phyloP scores from a whole-genome alignment of 1,140 invertebrate species.

The Cataglyphis hispanica region DNA sequence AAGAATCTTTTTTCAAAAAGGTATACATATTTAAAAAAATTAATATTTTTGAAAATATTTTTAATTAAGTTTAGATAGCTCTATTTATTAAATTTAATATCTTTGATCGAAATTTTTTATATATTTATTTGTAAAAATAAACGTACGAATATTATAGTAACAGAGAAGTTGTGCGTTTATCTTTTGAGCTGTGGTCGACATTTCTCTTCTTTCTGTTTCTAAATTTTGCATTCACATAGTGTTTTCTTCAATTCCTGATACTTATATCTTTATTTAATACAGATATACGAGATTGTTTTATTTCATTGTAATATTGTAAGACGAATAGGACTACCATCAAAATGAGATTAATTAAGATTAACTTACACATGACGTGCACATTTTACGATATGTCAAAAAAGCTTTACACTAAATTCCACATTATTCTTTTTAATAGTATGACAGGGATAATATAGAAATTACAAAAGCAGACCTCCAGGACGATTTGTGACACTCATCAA shows the following conservation, averaged over 20 bases:
- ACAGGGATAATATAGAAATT: background rate
- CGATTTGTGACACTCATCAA: no score
- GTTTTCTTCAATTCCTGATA: slow-evolving; percentile 37
- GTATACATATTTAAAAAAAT: no score
- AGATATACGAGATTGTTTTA: slow-evolving; percentile 9
- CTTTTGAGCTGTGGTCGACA: background rate
- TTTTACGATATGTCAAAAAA: slow-evolving; percentile 30
- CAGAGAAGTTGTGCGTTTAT: background rate
- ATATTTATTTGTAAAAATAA: background rate
- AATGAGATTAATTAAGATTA: background rate
- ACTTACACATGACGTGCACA: background rate
- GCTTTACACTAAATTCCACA: slow-evolving; percentile 48
- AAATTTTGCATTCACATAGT: background rate
- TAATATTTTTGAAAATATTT: slow-evolving; percentile 31
- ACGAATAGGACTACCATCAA: slow-evolving; percentile 22
- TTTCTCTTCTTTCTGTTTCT: background rate
- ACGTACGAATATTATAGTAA: background rate
- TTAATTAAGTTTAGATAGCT: background rate
- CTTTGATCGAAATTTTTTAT: background rate
- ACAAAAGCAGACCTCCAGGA: no score
- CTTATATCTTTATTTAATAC: slow-evolving; percentile 48
- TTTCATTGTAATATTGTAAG: slow-evolving; percentile 31
- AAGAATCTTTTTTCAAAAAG: background rate
- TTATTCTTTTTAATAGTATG: slow-evolving; percentile 48
- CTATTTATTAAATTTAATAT: no score